Evolutionary conservation across 2,797 vertebrate species (phyloP).

Genomic region (Galago senegalensis): DNA sequence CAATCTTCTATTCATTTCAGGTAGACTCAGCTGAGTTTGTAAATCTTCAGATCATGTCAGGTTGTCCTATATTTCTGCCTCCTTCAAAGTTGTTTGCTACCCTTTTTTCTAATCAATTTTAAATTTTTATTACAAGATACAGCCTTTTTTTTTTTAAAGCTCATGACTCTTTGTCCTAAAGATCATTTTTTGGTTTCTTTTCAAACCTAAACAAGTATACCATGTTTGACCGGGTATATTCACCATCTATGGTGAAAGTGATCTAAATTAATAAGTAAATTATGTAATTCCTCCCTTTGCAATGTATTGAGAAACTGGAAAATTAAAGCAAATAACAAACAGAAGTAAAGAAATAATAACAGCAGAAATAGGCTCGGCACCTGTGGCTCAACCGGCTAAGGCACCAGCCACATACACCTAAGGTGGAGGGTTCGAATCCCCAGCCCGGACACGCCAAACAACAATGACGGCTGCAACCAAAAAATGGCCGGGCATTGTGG

Average conservation of each 20-base stretch:
- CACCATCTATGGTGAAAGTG: background rate
- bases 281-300: background rate
- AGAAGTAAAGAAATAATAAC: background rate
- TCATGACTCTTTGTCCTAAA: background rate
- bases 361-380: background rate
- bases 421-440: too few species aligned
- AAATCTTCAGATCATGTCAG: background rate
- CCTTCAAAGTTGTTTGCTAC: background rate
- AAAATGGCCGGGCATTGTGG: too few species aligned
- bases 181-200: background rate
- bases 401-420: too few species aligned
- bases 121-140: background rate
- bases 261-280: background rate
- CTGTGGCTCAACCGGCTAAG: too few species aligned
- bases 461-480: too few species aligned
- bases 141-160: background rate
- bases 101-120: background rate
- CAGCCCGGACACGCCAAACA: too few species aligned
- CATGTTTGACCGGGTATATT: background rate
- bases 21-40: background rate
- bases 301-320: background rate
- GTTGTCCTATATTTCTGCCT: background rate
- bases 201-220: background rate
- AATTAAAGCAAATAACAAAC: slow-evolving; percentile 1
- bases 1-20: background rate